Evolutionary conservation across 1,140 invertebrate species (phyloP).

Genomic region (Drosophila lowei): DNA sequence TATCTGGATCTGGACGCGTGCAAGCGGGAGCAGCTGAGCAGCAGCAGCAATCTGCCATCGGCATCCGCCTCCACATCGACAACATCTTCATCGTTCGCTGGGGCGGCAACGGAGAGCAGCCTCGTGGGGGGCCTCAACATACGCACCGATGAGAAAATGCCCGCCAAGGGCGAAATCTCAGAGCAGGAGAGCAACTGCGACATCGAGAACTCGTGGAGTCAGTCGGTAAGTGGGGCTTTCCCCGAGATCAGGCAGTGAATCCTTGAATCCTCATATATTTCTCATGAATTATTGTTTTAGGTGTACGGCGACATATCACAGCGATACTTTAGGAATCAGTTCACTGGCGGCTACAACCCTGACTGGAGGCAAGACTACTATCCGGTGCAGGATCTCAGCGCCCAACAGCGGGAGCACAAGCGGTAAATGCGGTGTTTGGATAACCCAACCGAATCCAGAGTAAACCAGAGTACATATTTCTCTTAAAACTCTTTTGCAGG

Average conservation of each 20-base stretch:
- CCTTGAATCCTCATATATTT: no score
- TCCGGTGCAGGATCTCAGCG: conserved; percentile 73
- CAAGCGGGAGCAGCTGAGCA: conserved; percentile 73
- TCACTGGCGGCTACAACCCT: conserved; percentile 67
- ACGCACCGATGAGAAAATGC: conserved; percentile 92
- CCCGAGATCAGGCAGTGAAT: no score
- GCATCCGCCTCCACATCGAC: conserved; percentile 62
- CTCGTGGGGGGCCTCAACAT: conserved; percentile 86
- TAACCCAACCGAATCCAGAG: background rate
- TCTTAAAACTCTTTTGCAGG: conserved; percentile 20
- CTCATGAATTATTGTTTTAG: conserved; percentile 14
- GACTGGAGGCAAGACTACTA: conserved; percentile 79
- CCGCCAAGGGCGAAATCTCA: conserved; percentile 90
- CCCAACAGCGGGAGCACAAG: conserved; percentile 57
- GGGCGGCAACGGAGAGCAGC: conserved; percentile 73
- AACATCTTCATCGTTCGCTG: conserved; percentile 74
- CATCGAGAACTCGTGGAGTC: conserved; percentile 87
- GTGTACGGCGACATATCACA: conserved; percentile 79
- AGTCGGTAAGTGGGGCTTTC: conserved; percentile 77
- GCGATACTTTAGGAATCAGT: conserved; percentile 74
- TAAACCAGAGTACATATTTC: background rate
- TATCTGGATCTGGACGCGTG: conserved; percentile 80
- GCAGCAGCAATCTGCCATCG: conserved; percentile 64
- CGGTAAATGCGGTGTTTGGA: conserved; percentile 27
- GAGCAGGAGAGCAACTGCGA: conserved; percentile 92